phyloP scores from a whole-genome alignment of 2,888 invertebrate genomes.

The Chalcis sispes region DNA sequence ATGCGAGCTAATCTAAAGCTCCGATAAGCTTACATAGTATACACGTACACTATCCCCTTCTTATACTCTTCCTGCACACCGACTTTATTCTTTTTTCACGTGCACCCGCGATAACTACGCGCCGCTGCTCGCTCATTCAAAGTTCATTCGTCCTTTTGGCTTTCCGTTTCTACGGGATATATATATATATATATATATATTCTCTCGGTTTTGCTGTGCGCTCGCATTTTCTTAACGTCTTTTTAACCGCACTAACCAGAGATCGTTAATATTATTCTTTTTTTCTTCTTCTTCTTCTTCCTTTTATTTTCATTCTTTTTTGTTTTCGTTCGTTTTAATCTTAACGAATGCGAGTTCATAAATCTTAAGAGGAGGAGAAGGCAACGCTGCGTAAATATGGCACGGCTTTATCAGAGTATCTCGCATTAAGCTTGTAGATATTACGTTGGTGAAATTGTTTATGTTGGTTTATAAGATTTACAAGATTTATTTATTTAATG shows the following conservation, averaged over 20 bases:
- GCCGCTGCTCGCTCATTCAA: too few species aligned
- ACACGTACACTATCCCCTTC: neutral
- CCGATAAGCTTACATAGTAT: slow-evolving; percentile 61
- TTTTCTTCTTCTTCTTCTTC: neutral
- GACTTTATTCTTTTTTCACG: slow-evolving; percentile 23
- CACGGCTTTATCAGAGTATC: too few species aligned
- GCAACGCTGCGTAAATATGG: too few species aligned
- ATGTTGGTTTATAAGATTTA: too few species aligned
- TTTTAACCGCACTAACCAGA: slow-evolving; percentile 16
- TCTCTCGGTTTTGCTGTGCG: slow-evolving; percentile 17
- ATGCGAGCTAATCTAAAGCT: slow-evolving; percentile 60
- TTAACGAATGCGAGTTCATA: neutral
- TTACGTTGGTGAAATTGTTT: too few species aligned
- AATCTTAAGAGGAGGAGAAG: too few species aligned
- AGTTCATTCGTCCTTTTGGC: slow-evolving; percentile 47
- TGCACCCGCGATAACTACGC: neutral
- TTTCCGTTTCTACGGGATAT: too few species aligned
- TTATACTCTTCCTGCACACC: neutral
- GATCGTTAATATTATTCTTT: slow-evolving; percentile 11
- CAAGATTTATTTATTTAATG: too few species aligned
- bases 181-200: too few species aligned
- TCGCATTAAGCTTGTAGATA: too few species aligned
- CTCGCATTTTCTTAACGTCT: slow-evolving; percentile 17
- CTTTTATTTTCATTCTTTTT: too few species aligned
- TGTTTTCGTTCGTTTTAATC: too few species aligned